A percentile compares a stretch with the other conserved stretches of the same genome.
These are phyloP conservation scores for Oxyruncus cristatus DNA, from an alignment of 2,113 vertebrate species.

Conservation along the genomic window DNA sequence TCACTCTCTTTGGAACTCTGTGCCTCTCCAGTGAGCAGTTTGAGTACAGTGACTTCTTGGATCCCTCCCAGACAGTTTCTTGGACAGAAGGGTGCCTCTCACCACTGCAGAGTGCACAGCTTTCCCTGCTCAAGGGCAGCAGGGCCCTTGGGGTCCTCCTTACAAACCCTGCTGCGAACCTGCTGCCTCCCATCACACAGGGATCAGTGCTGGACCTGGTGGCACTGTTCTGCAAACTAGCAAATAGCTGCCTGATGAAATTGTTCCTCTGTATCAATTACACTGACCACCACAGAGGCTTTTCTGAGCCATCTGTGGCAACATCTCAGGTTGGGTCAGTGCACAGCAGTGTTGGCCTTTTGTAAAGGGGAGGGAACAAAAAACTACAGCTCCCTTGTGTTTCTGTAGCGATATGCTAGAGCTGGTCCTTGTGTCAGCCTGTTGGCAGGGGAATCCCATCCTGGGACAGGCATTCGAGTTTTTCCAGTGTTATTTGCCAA, in stretches of 20 bases:
- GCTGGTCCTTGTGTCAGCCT: background rate
- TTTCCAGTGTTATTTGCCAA: background rate
- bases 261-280: background rate
- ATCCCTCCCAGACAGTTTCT: background rate
- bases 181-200: background rate
- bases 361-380: background rate
- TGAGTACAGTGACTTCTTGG: background rate
- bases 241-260: background rate
- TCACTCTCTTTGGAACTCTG: background rate
- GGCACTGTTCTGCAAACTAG: background rate
- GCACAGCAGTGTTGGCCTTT: background rate
- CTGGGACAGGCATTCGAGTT: background rate
- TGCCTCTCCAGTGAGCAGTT: background rate
- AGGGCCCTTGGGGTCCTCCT: background rate
- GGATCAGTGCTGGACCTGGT: background rate
- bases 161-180: background rate
- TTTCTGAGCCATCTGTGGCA: background rate
- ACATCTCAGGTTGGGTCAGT: background rate
- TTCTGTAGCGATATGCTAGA: background rate
- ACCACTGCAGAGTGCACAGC: background rate
- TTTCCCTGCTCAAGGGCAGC: background rate
- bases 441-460: background rate
- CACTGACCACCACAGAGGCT: background rate
- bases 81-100: background rate
- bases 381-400: background rate